Percentiles rank a stretch among this genome's conserved stretches.
phyloP scores from a whole-genome alignment of 2,797 vertebrate species.

The Sus cebifrons region DNA sequence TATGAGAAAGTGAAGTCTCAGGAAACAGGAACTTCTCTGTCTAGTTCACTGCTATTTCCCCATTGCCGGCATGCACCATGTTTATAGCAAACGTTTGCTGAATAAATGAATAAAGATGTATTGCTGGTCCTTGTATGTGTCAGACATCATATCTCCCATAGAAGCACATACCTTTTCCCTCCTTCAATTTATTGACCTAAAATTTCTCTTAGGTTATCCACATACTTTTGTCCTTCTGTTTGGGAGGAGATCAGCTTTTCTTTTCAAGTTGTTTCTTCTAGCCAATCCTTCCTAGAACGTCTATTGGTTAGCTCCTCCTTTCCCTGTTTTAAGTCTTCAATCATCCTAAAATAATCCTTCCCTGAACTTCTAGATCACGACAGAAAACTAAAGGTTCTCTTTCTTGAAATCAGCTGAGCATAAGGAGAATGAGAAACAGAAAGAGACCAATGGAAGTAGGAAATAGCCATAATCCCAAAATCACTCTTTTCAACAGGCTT shows the following conservation, averaged over 20 bases:
- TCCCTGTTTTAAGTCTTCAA: background rate
- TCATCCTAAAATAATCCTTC: background rate
- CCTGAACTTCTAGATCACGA: background rate
- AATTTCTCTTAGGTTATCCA: background rate
- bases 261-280: background rate
- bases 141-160: background rate
- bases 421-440: slow-evolving; percentile 7
- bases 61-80: background rate
- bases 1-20: background rate
- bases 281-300: background rate
- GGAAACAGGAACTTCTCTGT: background rate
- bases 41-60: background rate
- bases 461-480: background rate
- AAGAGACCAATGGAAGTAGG: background rate
- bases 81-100: background rate
- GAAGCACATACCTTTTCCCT: background rate
- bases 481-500: background rate
- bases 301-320: background rate
- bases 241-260: background rate
- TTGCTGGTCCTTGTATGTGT: too few relatives aligned
- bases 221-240: background rate
- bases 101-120: background rate
- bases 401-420: slow-evolving; percentile 32
- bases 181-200: background rate
- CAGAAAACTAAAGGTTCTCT: background rate